Base-by-base conservation (phyloP, 2,797 vertebrate genomes). In the Galago senegalensis region DNA sequence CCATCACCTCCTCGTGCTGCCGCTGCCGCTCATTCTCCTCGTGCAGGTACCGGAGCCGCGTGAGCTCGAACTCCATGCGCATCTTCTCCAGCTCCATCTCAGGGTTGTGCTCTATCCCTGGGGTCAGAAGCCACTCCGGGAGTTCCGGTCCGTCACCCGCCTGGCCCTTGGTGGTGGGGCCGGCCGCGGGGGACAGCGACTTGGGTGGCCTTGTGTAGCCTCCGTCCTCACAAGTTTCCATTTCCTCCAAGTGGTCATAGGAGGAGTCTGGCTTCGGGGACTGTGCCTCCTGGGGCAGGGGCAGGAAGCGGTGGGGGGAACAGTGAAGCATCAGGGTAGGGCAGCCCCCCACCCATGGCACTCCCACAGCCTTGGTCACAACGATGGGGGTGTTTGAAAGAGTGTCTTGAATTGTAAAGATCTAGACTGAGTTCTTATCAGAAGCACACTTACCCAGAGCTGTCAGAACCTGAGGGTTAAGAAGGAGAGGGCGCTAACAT, bases 11-110 rank as follows among this genome's bases (percentile, higher is more conserved):
- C 79, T 98, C 97, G 0, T 98, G 98, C 90, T 97, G 97, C 67
- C 98, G 91, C 91, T 98, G 97, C 4, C 97, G 92, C 93, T 98
- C 96, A 0, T 97, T 98, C 86, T 98, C 97, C 29, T 98, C 96
- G 1, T 98, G 97, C 76, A 97, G 46, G 16, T 91, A 97, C 93
- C 90, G 97, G 60, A 98, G 96, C 31, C 96, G 95, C 0, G 88
- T 93, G 93, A 98, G 97, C 76, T 98, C 94, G 29, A 98, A 98
- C 93, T 98, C 93, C 97, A 97, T 97, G 91, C 95, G 97, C 67
- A 96, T 67, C 93, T 96, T 98, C 92, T 98, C 98, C 96, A 98
- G 89, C 37, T 98, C 98, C 63, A 84, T 79, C 18, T 96, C 73
- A 0, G n/a, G 25, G 0, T 8, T 73, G 81, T 7, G 46, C 31